Percentiles rank a stretch among this genome's conserved stretches.
Evolutionary conservation across 2,797 vertebrate species (phyloP).

Genomic region (Remorina albescens): DNA sequence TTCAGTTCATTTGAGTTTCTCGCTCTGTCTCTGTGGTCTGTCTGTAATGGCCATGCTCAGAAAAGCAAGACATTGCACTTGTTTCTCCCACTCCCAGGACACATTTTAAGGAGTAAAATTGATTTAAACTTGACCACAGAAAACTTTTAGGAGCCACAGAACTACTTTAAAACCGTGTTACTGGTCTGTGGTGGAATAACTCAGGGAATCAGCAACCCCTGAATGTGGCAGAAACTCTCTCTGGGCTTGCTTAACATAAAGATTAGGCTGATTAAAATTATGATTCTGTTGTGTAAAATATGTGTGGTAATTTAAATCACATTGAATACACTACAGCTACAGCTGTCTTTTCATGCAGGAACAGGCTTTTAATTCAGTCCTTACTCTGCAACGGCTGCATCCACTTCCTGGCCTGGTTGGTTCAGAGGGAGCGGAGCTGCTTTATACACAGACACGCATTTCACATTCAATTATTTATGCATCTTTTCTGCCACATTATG

Average conservation of each 20-base stretch:
- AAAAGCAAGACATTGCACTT: conserved; percentile 48
- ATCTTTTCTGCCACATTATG: conserved; percentile 29
- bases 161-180: conserved; percentile 54
- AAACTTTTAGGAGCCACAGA: conserved; percentile 62
- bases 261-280: conserved; percentile 1
- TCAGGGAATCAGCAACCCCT: conserved; percentile 20
- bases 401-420: conserved; percentile 1
- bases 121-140: conserved; percentile 67
- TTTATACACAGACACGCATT: conserved; percentile 9
- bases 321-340: conserved; percentile 33
- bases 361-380: conserved; percentile 41
- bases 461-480: conserved; percentile 36
- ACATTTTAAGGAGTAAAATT: conserved; percentile 71
- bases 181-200: conserved; percentile 31
- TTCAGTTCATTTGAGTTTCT: conserved; percentile 52
- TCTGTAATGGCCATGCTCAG: conserved; percentile 62
- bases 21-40: conserved; percentile 59
- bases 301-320: conserved; percentile 49
- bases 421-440: conserved; percentile 11
- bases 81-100: conserved; percentile 69
- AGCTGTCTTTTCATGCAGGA: conserved; percentile 27
- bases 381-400: conserved; percentile 10
- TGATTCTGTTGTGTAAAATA: conserved; percentile 39
- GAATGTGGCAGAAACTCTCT: conserved; percentile 21
- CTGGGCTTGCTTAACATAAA: conserved; percentile 13